phyloP scores from a whole-genome alignment of 2,888 invertebrate species.

The Meta bourneti region DNA sequence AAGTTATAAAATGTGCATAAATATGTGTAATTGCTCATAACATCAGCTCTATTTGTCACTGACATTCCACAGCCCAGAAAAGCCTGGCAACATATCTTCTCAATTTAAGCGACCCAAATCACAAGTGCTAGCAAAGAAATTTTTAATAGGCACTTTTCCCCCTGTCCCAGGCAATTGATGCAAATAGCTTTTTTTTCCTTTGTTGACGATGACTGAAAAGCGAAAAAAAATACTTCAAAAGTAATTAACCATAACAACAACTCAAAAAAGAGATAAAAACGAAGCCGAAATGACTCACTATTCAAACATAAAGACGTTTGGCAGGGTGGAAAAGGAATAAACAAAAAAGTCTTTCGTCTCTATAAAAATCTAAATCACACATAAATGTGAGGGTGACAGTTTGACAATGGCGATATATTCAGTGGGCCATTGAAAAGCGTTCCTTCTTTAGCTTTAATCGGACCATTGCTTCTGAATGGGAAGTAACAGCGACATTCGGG shows the following conservation, averaged over 20 bases:
- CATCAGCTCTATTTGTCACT: too few species aligned
- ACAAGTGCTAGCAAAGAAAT: background rate
- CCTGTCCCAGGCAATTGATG: slow-evolving; percentile 23
- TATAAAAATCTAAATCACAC: slow-evolving; percentile 67
- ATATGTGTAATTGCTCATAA: too few species aligned
- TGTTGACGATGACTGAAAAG: background rate
- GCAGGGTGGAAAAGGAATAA: slow-evolving; percentile 24
- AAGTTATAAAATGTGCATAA: too few species aligned
- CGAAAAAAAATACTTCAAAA: slow-evolving; percentile 58
- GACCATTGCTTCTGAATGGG: slow-evolving; percentile 61
- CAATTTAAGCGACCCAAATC: too few species aligned
- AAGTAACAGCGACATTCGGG: slow-evolving; percentile 61
- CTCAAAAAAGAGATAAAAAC: background rate
- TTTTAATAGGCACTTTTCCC: slow-evolving; percentile 21
- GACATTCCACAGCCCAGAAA: background rate
- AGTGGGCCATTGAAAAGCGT: slow-evolving; percentile 35
- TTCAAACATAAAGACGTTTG: slow-evolving; percentile 56
- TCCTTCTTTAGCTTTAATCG: slow-evolving; percentile 52
- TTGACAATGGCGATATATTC: slow-evolving; percentile 69
- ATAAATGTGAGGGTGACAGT: slow-evolving; percentile 73
- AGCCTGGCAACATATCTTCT: background rate
- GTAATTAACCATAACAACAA: slow-evolving; percentile 64
- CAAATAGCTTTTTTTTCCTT: slow-evolving; percentile 17
- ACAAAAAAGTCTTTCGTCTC: slow-evolving; percentile 36
- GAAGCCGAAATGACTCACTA: slow-evolving; percentile 42